Conservation (phyloP, 1,140 invertebrate species). For the Drosophila ambigua region DNA sequence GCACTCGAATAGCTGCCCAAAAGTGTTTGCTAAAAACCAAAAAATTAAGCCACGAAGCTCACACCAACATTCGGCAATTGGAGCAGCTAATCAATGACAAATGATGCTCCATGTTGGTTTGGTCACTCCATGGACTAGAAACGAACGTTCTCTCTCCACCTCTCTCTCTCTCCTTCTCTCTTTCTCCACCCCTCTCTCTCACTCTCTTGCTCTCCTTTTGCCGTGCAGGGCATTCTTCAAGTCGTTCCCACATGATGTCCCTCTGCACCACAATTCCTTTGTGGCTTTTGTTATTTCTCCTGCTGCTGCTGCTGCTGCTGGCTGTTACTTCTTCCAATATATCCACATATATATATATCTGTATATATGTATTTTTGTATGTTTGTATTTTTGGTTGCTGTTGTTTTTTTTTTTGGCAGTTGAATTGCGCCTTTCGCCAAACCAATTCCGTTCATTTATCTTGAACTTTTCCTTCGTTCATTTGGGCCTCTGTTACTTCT, state of each 20-base stretch:
- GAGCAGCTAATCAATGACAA: no score
- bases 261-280: slow-evolving; percentile 2
- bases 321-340: slow-evolving; percentile 1
- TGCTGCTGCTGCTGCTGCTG: slow-evolving; percentile 11
- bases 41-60: no score
- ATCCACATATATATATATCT: neutral
- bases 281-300: slow-evolving; percentile 56
- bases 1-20: no score
- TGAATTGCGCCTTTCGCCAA: slow-evolving; percentile 81
- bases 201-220: no score
- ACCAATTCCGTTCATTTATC: slow-evolving; percentile 79
- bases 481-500: slow-evolving; percentile 50
- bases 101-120: no score
- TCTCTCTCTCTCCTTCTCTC: no score
- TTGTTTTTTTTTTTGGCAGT: slow-evolving; percentile 56
- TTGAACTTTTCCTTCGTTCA: slow-evolving; percentile 75
- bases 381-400: neutral
- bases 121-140: no score
- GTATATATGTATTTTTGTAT: slow-evolving; percentile 3
- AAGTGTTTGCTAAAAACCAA: no score
- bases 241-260: neutral
- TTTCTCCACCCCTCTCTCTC: no score
- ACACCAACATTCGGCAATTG: no score
- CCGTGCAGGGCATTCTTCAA: slow-evolving; percentile 24
- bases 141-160: no score